Percentiles rank a stretch among this genome's conserved stretches.
Conservation (phyloP, 2,888 invertebrate species). For the Eutolmus rufibarbis region DNA sequence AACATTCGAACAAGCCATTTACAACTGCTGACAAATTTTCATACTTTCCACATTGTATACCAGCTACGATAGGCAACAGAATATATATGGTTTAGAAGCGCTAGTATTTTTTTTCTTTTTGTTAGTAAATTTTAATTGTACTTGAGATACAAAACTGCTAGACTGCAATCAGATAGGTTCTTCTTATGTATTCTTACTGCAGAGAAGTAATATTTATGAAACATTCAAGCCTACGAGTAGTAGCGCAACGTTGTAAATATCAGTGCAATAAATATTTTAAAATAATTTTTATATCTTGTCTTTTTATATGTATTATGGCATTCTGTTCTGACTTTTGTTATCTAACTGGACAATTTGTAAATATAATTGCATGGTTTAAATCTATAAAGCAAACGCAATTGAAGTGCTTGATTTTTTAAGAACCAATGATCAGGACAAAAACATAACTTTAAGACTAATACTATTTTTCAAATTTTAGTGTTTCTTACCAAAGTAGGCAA, state of each 20-base stretch:
- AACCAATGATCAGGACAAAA: no score
- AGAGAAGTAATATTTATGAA: neutral
- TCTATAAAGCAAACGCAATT: no score
- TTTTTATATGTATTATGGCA: neutral
- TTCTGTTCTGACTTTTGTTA: neutral
- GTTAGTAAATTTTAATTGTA: neutral
- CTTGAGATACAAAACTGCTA: neutral
- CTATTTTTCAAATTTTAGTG: no score
- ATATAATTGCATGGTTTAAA: no score
- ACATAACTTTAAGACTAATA: no score
- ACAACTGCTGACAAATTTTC: neutral
- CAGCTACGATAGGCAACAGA: neutral
- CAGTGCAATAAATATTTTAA: slow-evolving; percentile 26
- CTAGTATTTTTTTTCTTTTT: neutral
- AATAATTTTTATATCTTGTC: neutral
- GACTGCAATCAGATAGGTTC: neutral
- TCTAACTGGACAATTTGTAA: neutral
- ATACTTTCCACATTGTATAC: neutral
- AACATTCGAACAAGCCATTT: neutral
- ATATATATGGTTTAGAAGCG: neutral
- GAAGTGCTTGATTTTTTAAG: no score
- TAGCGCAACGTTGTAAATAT: slow-evolving; percentile 12
- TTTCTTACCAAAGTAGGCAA: no score
- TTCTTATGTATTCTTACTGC: neutral
- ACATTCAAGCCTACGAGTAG: neutral